Conservation (phyloP, 2,797 vertebrate genomes). For the Rhyacichthys aspro region DNA sequence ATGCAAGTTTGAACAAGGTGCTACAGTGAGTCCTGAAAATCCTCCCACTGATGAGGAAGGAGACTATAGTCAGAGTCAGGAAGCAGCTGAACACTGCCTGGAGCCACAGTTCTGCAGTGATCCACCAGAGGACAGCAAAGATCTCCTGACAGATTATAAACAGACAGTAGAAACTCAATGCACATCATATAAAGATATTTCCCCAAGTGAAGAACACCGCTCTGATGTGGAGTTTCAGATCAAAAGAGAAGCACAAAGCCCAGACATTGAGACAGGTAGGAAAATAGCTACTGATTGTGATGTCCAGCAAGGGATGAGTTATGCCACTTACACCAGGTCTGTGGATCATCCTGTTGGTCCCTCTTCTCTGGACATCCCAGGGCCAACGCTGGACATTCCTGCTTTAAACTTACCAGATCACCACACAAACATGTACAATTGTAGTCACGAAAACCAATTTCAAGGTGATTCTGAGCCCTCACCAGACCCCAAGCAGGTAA, state of each 20-base stretch:
- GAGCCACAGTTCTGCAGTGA: constrained; percentile 5
- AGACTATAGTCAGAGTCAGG: not conserved
- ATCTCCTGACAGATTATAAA: not conserved
- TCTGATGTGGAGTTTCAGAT: constrained; percentile 4
- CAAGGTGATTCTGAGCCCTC: not conserved
- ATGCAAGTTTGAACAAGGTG: constrained; percentile 5
- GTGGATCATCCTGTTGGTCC: not conserved
- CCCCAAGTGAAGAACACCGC: constrained; percentile 3
- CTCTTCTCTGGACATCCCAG: not conserved
- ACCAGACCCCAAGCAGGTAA: not conserved
- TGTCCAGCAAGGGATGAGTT: constrained; percentile 11
- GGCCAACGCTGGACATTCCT: not conserved
- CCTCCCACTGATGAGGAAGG: not conserved
- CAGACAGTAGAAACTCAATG: not conserved
- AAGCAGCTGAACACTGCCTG: not conserved
- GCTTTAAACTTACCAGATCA: not conserved
- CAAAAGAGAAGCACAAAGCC: constrained; percentile 25
- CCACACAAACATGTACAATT: not conserved
- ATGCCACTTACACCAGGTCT: constrained; percentile 1
- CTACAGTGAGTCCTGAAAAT: constrained; percentile 3
- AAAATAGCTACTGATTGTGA: constrained; percentile 5
- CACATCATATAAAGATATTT: constrained; percentile 2
- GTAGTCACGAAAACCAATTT: not conserved
- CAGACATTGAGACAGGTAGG: constrained; percentile 5
- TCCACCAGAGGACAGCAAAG: constrained; percentile 10